Evolutionary conservation across 1,140 invertebrate species (phyloP), one percentile per base, ranked within the genome.

Genomic region (Arctopsyche grandis): DNA sequence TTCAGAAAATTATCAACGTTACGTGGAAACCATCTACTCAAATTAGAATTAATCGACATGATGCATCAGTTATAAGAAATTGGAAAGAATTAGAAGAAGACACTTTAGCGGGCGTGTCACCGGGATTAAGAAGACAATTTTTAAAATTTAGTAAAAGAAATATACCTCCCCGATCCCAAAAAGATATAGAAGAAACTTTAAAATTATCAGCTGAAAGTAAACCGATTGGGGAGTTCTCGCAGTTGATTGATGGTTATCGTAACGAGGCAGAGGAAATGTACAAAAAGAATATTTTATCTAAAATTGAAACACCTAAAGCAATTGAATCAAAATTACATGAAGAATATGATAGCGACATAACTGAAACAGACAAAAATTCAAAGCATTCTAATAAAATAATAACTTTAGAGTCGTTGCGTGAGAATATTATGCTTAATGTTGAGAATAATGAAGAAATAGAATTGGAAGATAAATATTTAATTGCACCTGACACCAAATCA

Each of bases 31-130:
- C 92, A 81, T 86, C 88, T 52, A 89, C 85, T 38, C 84, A 87
- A 10, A 82, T 91, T 56, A 86, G 87, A 66, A 91, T 94, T 52
- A 83, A 88, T 19, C 85, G 89, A 9, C 93, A 94, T 84, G 93
- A 95, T 83, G 85, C 87, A 76, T 86, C 85, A 7, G 93, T 92
- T 0, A 86, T 91, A 82, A 85, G 89, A 79, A 94, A 94, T 84
- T 95, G 94, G 94, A 85, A 89, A 63, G 85, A 89, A 79, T 88
- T 93, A 5, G 90, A 88, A 81, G 84, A 88, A 26, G 91, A 90
- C 1, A 84, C 90, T 81, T 80, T 91, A 38, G 77, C 84, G 46
- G 83, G 86, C n/a, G 83, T 93, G 66, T 86, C 86, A 43, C 79
- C 88, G 43, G 83, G 88, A 0, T 71, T 94, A 26, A 83, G 86